Percentiles rank a stretch among this genome's conserved stretches.
These are phyloP conservation scores for Adrianichthys oophorus DNA, from an alignment of 2,797 vertebrate species.

Conservation along the genomic window DNA sequence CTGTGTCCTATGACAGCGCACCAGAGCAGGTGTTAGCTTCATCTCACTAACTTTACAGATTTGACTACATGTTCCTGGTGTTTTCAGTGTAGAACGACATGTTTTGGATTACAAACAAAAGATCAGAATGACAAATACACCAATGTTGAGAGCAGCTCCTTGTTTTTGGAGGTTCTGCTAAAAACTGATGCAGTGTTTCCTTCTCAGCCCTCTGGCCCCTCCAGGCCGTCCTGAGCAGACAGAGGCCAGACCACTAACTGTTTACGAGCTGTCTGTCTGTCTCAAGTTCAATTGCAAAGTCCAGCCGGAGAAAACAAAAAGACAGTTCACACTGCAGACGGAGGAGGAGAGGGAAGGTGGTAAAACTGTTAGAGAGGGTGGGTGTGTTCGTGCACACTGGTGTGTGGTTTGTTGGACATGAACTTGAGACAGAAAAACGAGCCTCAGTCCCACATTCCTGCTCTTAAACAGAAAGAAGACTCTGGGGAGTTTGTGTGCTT, in stretches of 20 bases:
- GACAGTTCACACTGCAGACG: slow-evolving; percentile 69
- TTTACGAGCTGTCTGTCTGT: slow-evolving; percentile 83
- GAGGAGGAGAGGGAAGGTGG: slow-evolving; percentile 38
- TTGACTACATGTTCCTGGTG: no score
- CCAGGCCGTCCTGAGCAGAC: slow-evolving; percentile 67
- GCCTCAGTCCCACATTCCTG: slow-evolving; percentile 60
- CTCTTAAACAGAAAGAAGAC: slow-evolving; percentile 44
- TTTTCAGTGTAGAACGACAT: no score
- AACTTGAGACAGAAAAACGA: slow-evolving; percentile 75
- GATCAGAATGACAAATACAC: slow-evolving; percentile 1
- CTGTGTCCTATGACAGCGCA: no score
- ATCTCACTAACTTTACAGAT: no score
- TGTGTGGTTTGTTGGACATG: slow-evolving; percentile 67
- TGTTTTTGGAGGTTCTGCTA: slow-evolving; percentile 7
- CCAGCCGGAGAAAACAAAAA: slow-evolving; percentile 74
- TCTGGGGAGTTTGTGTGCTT: slow-evolving; percentile 35
- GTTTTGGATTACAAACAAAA: no score
- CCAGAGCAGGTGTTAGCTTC: no score
- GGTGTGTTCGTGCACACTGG: slow-evolving; percentile 10
- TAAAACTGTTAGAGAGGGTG: slow-evolving; percentile 29
- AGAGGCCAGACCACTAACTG: slow-evolving; percentile 78
- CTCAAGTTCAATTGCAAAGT: slow-evolving; percentile 86
- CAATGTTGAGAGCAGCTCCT: not conserved
- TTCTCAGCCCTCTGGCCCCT: slow-evolving; percentile 35
- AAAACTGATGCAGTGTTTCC: slow-evolving; percentile 27